These are phyloP conservation scores for Coturnix japonica DNA, from an alignment of 2,113 vertebrate genomes.

Conservation along the genomic window DNA sequence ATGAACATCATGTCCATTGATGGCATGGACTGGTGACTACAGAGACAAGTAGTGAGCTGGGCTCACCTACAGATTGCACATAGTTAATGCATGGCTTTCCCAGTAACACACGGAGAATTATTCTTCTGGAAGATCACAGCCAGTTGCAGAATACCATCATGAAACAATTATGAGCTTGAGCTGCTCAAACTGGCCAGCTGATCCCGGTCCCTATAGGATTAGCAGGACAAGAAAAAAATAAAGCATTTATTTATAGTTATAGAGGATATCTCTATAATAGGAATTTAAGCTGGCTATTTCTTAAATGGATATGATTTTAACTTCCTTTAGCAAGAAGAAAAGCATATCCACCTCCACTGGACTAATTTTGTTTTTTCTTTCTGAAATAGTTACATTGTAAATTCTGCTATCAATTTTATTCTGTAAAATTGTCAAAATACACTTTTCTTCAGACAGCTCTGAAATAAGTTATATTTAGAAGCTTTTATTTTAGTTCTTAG, in stretches of 20 bases:
- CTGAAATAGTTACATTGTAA: background rate
- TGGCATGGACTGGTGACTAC: background rate
- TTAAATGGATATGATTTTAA: background rate
- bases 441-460: background rate
- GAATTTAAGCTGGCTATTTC: background rate
- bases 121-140: background rate
- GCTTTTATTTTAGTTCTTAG: conserved; percentile 1
- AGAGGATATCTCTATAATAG: background rate
- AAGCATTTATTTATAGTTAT: background rate
- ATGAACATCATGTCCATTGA: background rate
- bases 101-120: background rate
- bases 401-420: conserved; percentile 2
- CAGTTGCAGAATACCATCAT: background rate
- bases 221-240: background rate
- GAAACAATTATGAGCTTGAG: conserved; percentile 3
- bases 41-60: background rate
- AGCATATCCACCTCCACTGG: background rate
- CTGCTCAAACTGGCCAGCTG: background rate
- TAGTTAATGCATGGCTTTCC: background rate
- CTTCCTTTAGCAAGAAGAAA: conserved; percentile 6
- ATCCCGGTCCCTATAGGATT: background rate
- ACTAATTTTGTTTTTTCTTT: background rate
- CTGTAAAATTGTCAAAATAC: conserved; percentile 6
- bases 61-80: background rate
- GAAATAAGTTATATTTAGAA: conserved; percentile 20